phyloP scores from a whole-genome alignment of 1,140 invertebrate genomes.

The Drosophila sturtevanti region DNA sequence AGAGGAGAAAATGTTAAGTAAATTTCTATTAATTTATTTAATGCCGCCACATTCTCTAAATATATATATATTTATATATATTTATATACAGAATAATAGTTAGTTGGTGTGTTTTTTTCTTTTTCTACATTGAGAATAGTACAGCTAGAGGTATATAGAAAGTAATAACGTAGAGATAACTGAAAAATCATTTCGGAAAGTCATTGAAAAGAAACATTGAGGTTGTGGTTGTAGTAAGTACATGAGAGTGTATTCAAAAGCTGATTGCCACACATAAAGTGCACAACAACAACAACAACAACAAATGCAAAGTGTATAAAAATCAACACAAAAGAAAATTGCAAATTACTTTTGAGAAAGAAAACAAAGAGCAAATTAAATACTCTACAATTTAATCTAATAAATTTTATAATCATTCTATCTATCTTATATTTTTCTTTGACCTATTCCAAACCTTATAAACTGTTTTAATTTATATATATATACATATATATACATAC shows the following conservation, averaged over 20 bases:
- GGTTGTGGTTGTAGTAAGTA: not conserved
- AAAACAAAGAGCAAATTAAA: too few relatives aligned
- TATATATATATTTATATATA: not conserved
- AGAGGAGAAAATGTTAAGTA: not conserved
- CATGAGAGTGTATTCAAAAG: not conserved
- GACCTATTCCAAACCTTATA: too few relatives aligned
- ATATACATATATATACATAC: too few relatives aligned
- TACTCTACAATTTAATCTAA: too few relatives aligned
- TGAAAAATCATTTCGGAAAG: not conserved
- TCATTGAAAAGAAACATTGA: conserved; percentile 4
- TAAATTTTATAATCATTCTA: too few relatives aligned
- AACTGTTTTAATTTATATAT: too few relatives aligned
- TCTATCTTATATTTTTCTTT: too few relatives aligned
- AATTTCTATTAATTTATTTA: not conserved
- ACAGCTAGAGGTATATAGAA: not conserved
- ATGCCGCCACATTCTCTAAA: conserved; percentile 7
- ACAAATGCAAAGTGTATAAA: not conserved
- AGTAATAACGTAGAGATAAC: not conserved
- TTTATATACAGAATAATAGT: conserved; percentile 1
- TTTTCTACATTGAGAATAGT: conserved; percentile 36
- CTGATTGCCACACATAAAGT: conserved; percentile 1
- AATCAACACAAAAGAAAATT: not conserved
- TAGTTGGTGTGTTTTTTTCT: not conserved
- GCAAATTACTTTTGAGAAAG: not conserved
- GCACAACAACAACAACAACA: not conserved